phyloP scores from a whole-genome alignment of 2,888 invertebrate genomes.

The Lepeophtheirus nordmannii region DNA sequence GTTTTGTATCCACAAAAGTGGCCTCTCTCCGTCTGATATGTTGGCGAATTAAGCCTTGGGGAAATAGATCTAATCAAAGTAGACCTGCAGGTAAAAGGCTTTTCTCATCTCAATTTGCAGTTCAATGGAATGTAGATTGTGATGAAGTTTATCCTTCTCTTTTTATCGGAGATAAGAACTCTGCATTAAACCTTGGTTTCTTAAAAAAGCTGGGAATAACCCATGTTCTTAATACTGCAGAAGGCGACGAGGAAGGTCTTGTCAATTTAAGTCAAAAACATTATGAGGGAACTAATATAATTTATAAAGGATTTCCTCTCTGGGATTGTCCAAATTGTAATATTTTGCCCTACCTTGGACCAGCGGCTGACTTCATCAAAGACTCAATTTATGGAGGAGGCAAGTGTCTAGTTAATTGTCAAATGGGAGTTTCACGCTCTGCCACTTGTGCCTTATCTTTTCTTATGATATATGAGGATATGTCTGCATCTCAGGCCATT shows the following conservation, averaged over 20 bases:
- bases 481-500: conserved; percentile 36
- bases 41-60: conserved; percentile 23
- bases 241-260: conserved; percentile 62
- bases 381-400: conserved; percentile 39
- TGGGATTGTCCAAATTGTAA: conserved; percentile 61
- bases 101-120: conserved; percentile 15
- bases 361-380: conserved; percentile 64
- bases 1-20: conserved; percentile 17
- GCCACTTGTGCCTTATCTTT: conserved; percentile 37
- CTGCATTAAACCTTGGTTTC: conserved; percentile 59
- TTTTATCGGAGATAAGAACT: conserved; percentile 34
- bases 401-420: conserved; percentile 39
- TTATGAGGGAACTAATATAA: conserved; percentile 50
- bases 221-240: conserved; percentile 71
- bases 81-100: background rate
- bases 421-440: conserved; percentile 38
- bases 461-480: conserved; percentile 36
- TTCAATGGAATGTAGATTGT: conserved; percentile 29
- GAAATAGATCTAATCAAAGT: background rate
- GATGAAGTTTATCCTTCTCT: conserved; percentile 38
- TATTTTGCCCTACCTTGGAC: conserved; percentile 62
- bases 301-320: conserved; percentile 63
- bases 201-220: conserved; percentile 59
- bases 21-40: conserved; percentile 8
- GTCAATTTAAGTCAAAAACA: conserved; percentile 35